phyloP scores from a whole-genome alignment of 2,888 invertebrate genomes.

The Patella pellucida region DNA sequence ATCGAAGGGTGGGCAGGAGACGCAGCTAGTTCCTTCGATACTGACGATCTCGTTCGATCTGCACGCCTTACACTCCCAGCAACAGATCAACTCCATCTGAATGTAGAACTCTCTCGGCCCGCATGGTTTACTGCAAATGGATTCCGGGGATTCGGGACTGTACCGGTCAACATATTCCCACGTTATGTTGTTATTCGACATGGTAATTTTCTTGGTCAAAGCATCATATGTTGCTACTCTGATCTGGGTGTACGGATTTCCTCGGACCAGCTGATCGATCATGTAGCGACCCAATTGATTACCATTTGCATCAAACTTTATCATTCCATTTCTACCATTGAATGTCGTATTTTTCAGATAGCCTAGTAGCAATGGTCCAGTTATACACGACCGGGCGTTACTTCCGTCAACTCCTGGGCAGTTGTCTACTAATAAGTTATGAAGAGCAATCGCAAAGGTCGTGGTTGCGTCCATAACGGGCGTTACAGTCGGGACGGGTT shows the following conservation, averaged over 20 bases:
- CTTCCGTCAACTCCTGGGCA: slow-evolving; percentile 33
- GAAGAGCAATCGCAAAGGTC: slow-evolving; percentile 50
- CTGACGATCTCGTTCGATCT: slow-evolving; percentile 37
- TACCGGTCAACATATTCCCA: slow-evolving; percentile 25
- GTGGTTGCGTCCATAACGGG: slow-evolving; percentile 50
- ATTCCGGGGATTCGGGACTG: slow-evolving; percentile 1
- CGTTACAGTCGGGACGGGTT: slow-evolving; percentile 19
- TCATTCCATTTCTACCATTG: slow-evolving; percentile 24
- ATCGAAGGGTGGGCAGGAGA: slow-evolving; percentile 30
- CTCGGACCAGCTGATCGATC: slow-evolving; percentile 23
- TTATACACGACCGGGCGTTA: slow-evolving; percentile 20
- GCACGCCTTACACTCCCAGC: slow-evolving; percentile 45
- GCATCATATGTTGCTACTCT: slow-evolving; percentile 25
- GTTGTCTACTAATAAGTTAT: slow-evolving; percentile 37
- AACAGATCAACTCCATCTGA: slow-evolving; percentile 38
- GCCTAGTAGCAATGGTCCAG: slow-evolving; percentile 22
- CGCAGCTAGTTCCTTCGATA: slow-evolving; percentile 36
- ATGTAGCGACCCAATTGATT: slow-evolving; percentile 31
- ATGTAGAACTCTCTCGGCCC: slow-evolving; percentile 20
- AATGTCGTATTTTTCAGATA: slow-evolving; percentile 27
- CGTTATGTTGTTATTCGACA: slow-evolving; percentile 12
- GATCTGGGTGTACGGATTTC: slow-evolving; percentile 2
- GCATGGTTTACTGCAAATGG: slow-evolving; percentile 31
- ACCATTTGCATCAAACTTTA: slow-evolving; percentile 31
- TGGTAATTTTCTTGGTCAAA: neutral